phyloP scores from a whole-genome alignment of 2,888 invertebrate species.

The Blastobasis lacticolella region DNA sequence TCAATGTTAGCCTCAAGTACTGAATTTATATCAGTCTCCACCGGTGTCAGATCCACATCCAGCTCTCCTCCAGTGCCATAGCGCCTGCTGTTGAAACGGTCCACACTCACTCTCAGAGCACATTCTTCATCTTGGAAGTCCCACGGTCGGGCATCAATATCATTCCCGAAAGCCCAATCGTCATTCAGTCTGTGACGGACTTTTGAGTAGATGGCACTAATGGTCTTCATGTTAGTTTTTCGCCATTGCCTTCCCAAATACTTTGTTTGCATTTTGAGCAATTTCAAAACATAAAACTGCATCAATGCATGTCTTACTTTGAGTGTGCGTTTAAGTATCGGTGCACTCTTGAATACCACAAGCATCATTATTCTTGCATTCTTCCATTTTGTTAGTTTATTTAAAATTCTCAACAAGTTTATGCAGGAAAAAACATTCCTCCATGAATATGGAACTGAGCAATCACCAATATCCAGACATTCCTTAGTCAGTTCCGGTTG shows the following conservation, averaged over 20 bases:
- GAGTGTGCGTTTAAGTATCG: slow-evolving; percentile 95
- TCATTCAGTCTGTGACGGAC: slow-evolving; percentile 96
- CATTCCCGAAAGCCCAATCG: slow-evolving; percentile 99
- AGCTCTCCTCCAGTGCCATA: slow-evolving; percentile 77
- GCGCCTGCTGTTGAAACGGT: slow-evolving; percentile 95
- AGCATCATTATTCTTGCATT: slow-evolving; percentile 99
- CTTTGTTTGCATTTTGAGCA: slow-evolving; percentile 99
- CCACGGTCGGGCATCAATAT: slow-evolving; percentile 98
- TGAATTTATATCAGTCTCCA: slow-evolving; percentile 88
- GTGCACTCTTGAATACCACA: slow-evolving; percentile 99
- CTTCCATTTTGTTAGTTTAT: slow-evolving; percentile 99
- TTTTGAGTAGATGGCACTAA: slow-evolving; percentile 99
- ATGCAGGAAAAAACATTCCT: slow-evolving; percentile 98
- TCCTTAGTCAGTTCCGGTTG: slow-evolving; percentile 95
- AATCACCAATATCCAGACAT: slow-evolving; percentile 89
- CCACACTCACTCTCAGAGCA: slow-evolving; percentile 92
- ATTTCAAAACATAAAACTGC: slow-evolving; percentile 97
- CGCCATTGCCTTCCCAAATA: slow-evolving; percentile 99
- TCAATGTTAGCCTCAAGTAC: slow-evolving; percentile 86
- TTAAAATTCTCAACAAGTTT: slow-evolving; percentile 95
- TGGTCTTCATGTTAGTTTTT: slow-evolving; percentile 99
- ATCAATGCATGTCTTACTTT: slow-evolving; percentile 97
- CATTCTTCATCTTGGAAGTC: slow-evolving; percentile 99
- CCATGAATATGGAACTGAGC: slow-evolving; percentile 92
- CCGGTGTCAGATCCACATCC: slow-evolving; percentile 76